Conservation (phyloP, 2,888 invertebrate species). For the Parnassius smintheus region DNA sequence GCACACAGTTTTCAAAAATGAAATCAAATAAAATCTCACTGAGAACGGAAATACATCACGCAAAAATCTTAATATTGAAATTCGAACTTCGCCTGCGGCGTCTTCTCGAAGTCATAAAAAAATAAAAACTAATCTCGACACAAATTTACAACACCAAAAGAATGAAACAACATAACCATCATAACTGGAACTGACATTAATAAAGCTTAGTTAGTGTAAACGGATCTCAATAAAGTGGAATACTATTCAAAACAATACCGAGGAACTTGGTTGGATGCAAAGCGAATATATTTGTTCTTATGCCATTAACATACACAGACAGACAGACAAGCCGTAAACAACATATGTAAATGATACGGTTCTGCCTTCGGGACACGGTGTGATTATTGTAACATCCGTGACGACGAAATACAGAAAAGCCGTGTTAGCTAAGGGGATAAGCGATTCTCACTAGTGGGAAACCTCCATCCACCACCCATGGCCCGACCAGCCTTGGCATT, state of each 20-base stretch:
- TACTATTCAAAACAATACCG: conserved; percentile 52
- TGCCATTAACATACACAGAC: conserved; percentile 67
- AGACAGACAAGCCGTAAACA: conserved; percentile 64
- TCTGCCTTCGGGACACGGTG: conserved; percentile 41
- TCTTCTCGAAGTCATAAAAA: conserved; percentile 75
- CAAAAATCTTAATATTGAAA: conserved; percentile 72
- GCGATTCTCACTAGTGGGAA: no score
- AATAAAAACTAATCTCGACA: conserved; percentile 66
- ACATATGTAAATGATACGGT: conserved; percentile 67
- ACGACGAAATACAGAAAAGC: background rate
- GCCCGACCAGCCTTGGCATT: no score
- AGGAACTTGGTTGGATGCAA: conserved; percentile 45
- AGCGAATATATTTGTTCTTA: conserved; percentile 65
- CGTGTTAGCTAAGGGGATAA: no score
- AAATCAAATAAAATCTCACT: conserved; percentile 33
- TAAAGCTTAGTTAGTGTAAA: conserved; percentile 6
- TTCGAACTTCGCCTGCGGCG: conserved; percentile 65
- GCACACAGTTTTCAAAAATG: no score
- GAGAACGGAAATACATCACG: conserved; percentile 45
- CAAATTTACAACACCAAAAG: conserved; percentile 71
- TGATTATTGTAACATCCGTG: conserved; percentile 39
- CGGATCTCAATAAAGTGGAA: conserved; percentile 41
- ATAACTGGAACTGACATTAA: conserved; percentile 37
- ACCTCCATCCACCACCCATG: no score
- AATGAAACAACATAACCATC: conserved; percentile 38